Conservation (phyloP, 2,113 vertebrate species). For the human (Homo sapiens) region GRCh38 chr3:172221501-172222000, state of each 20-base stretch:
- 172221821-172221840: neutral
- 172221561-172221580: neutral
- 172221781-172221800: neutral
- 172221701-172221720: neutral
- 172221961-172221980: neutral
- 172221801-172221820: neutral
- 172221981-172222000: neutral
- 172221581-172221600: neutral
- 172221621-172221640: neutral
- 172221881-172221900: neutral
- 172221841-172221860: neutral
- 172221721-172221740: neutral
- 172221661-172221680: neutral
- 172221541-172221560: neutral
- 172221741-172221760: neutral
- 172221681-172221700: neutral
- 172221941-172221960: neutral
- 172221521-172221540: neutral
- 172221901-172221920: neutral
- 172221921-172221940: neutral
- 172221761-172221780: neutral
- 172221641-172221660: neutral
- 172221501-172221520: neutral
- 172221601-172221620: neutral
- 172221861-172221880: neutral